Evolutionary conservation across 2,888 invertebrate species (phyloP), one percentile per base, ranked within the genome.

Genomic region (Mechanitis mazaeus): DNA sequence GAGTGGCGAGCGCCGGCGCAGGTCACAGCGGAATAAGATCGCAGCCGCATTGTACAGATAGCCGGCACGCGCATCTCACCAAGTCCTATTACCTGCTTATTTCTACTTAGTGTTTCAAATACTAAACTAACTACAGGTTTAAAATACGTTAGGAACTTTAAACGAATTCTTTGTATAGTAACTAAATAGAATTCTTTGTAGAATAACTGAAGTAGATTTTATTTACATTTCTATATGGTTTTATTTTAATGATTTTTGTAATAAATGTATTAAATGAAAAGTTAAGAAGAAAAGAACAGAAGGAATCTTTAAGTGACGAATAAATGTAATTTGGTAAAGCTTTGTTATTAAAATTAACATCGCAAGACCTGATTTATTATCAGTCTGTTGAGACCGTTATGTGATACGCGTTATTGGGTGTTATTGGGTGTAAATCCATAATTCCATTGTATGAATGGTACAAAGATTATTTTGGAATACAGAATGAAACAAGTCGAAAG

Each of bases 1-100:
- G 56, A 53, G 72, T 72, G 73, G 74, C 75, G 73, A 73, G 75
- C 75, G 74, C 74, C 71, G 72, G 69, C 71, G 65, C 64, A 64
- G 68, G 59, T 63, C 33, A 61, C 60, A 66, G 67, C 68, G 69
- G 69, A 70, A 69, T 66, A 63, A 72, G 72, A 73, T 73, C 71
- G 70, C 61, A 66, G 64, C 67, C 64, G 61, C 66, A 45, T 63
- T 68, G 64, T 56, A 59, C 56, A 63, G 71, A 71, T 71, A 71
- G 65, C 61, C 61, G 66, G 69, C 71, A 69, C 69, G 71, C 69
- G 65, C 68, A 31, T 50, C 31, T 50, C 50, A 50, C 50, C 50
- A 31, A 68, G 65, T 66, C 66, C 64, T 66, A 69, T 69, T 42
- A 71, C 69, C 66, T 63, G 65, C 60, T 61, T 62, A 63, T 61